phyloP scores from a whole-genome alignment of 2,113 vertebrate genomes.

The Chitala chitala region DNA sequence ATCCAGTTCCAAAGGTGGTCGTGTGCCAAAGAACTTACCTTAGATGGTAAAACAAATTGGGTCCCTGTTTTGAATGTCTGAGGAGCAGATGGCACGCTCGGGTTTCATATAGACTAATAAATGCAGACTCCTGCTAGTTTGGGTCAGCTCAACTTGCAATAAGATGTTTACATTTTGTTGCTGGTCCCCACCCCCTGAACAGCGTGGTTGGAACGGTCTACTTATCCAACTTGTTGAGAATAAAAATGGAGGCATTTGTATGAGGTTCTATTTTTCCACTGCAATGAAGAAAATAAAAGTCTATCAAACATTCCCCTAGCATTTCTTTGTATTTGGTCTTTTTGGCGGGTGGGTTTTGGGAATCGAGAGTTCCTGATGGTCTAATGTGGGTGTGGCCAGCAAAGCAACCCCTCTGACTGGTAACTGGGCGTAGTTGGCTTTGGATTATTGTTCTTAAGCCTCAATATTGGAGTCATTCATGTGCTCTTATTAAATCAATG shows the following conservation, averaged over 20 bases:
- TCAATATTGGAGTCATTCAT: no score
- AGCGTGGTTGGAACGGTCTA: slow-evolving; percentile 62
- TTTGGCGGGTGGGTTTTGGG: slow-evolving; percentile 12
- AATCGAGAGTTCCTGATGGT: not conserved
- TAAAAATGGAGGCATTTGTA: slow-evolving; percentile 78
- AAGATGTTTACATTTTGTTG: slow-evolving; percentile 55
- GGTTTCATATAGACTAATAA: slow-evolving; percentile 16
- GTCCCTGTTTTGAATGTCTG: slow-evolving; percentile 59
- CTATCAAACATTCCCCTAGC: slow-evolving; percentile 86
- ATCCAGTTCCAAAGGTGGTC: slow-evolving; percentile 41
- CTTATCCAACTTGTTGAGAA: slow-evolving; percentile 54
- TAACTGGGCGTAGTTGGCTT: slow-evolving; percentile 1
- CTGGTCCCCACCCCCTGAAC: slow-evolving; percentile 73
- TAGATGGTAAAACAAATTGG: slow-evolving; percentile 46
- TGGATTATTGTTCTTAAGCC: no score
- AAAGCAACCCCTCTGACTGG: not conserved
- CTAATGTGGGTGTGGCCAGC: not conserved
- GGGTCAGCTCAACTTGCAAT: slow-evolving; percentile 65
- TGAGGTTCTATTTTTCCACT: slow-evolving; percentile 98
- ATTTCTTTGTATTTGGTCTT: slow-evolving; percentile 67
- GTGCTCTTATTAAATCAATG: not conserved
- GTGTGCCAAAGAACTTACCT: slow-evolving; percentile 84
- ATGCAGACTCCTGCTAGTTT: slow-evolving; percentile 20
- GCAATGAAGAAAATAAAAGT: slow-evolving; percentile 85
- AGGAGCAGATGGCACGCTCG: slow-evolving; percentile 24